Base-by-base conservation (phyloP, 2,797 vertebrate species). In the Cynodonichthys magdalenae region DNA sequence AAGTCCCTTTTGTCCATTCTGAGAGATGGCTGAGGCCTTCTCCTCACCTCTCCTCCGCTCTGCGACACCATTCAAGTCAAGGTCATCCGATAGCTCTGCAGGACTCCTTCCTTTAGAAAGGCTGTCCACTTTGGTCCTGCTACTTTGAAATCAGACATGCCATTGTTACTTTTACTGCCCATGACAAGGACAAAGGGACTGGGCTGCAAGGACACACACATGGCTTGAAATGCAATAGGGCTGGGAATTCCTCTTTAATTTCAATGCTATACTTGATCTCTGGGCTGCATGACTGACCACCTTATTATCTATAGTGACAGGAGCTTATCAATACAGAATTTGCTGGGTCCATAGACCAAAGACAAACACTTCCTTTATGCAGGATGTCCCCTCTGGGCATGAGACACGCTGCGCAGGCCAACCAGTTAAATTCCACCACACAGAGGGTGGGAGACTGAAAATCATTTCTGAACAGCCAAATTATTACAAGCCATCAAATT, bases 191-290 rank as follows among this genome's bases (percentile, higher is more conserved):
- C 93, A 94, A 86, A 93, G 67, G 84, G 49, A 57, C 56, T 1
- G 64, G 75, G 66, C 79, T 70, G 69, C 18, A 5, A 64, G 69
- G 72, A 83, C 86, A 80, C 71, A 85, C 84, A 89, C 85, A 82
- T 27, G 49, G 81, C 87, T 67, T 92, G 95, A 95, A 96, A 97
- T 63, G 89, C 85, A 95, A 95, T 94, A 94, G 90, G 80, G 87
- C 93, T 95, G 95, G 92, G 94, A 96, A 96, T 94, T 92, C 89
- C 84, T 91, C 89, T 90, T 92, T 87, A 89, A 93, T 95, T 95
- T 95, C 93, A 89, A 92, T 92, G 93, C 94, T 94, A 94, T 95
- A 96, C 91, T 94, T 90, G 94, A 96, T 95, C 95, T 94, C 91
- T 90, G 63, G 80, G 92, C 90, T 95, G 95, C 95, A 94, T 95